Percentiles rank a stretch among this genome's conserved stretches.
Conservation (phyloP, 2,797 vertebrate genomes). For the Morelia viridis region DNA sequence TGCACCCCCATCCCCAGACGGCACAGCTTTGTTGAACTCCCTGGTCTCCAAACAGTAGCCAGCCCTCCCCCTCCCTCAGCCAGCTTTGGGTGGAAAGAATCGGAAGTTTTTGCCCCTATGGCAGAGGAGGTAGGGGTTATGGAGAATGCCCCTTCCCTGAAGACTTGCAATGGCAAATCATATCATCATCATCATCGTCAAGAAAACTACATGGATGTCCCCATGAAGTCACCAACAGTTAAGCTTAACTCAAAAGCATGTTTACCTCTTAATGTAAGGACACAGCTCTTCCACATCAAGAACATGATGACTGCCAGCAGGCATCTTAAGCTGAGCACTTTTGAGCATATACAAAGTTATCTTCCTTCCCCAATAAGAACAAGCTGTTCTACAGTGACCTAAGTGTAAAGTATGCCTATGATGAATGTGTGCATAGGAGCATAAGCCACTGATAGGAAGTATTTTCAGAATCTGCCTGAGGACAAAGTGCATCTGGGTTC, state of each 20-base stretch:
- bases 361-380: not conserved
- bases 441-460: not conserved
- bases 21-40: constrained; percentile 17
- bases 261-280: not conserved
- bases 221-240: not conserved
- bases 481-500: not conserved
- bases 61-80: not conserved
- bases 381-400: not conserved
- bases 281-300: not conserved
- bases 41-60: not conserved
- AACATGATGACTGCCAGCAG: not conserved
- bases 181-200: not conserved
- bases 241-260: not conserved
- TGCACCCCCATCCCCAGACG: not conserved
- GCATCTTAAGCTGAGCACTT: not conserved
- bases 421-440: not conserved
- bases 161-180: not conserved
- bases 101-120: not conserved
- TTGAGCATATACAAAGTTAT: not conserved
- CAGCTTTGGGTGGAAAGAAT: not conserved
- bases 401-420: constrained; percentile 1
- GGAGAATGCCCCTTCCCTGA: not conserved
- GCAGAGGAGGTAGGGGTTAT: not conserved
- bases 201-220: not conserved
- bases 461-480: not conserved